These are phyloP conservation scores for Sebastes iracundus DNA, from an alignment of 2,797 vertebrate genomes.

Conservation along the genomic window DNA sequence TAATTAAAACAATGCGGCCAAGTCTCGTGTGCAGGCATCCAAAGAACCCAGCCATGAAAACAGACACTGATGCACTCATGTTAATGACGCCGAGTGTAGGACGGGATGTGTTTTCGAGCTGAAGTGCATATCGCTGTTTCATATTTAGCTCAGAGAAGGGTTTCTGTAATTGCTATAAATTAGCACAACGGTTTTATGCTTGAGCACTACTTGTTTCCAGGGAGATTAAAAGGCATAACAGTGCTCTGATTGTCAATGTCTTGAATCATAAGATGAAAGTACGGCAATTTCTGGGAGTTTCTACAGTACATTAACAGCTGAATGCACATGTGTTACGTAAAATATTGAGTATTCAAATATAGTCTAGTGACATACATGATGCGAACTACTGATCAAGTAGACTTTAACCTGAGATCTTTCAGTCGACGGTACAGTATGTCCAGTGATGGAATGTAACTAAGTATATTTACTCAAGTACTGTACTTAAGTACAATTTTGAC, in stretches of 20 bases:
- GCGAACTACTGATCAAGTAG: neutral
- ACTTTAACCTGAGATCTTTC: neutral
- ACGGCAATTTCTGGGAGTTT: conserved; percentile 8
- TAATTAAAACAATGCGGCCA: conserved; percentile 55
- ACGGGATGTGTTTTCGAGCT: conserved; percentile 17
- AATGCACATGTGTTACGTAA: neutral
- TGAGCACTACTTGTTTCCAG: conserved; percentile 17
- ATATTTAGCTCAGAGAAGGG: conserved; percentile 5
- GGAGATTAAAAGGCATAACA: conserved; percentile 15
- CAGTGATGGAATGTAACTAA: too few species aligned
- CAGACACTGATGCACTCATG: conserved; percentile 5
- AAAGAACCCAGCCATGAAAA: conserved; percentile 18
- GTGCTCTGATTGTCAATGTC: neutral
- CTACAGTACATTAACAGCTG: neutral
- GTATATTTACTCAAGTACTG: too few species aligned
- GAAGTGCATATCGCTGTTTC: conserved; percentile 20
- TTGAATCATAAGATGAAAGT: conserved; percentile 18
- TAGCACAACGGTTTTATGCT: conserved; percentile 17
- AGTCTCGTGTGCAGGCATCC: conserved; percentile 21
- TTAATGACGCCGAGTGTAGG: conserved; percentile 43
- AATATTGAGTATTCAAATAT: conserved; percentile 1
- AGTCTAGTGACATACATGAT: neutral
- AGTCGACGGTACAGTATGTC: neutral
- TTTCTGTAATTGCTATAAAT: conserved; percentile 35
- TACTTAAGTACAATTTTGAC: too few species aligned